These are phyloP conservation scores for Lasioglossum leucozonium DNA, from an alignment of 2,888 invertebrate genomes.

Conservation along the genomic window DNA sequence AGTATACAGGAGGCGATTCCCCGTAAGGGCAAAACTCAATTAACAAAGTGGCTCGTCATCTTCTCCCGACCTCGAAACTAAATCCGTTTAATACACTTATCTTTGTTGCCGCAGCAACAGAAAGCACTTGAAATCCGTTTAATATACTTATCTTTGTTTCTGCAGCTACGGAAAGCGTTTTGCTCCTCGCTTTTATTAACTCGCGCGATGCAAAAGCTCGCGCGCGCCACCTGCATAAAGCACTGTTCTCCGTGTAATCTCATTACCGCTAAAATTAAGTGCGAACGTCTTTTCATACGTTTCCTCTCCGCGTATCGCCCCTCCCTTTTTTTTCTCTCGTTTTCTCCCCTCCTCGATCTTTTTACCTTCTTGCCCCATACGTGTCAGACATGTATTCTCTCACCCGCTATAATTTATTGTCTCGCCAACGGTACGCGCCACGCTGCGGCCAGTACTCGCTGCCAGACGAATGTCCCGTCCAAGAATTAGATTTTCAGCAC, in stretches of 20 bases:
- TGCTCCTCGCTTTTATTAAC: slow-evolving; percentile 81
- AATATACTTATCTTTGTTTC: slow-evolving; percentile 82
- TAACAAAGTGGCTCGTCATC: slow-evolving; percentile 76
- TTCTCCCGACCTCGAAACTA: slow-evolving; percentile 68
- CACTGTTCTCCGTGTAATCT: slow-evolving; percentile 56
- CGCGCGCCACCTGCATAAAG: slow-evolving; percentile 1
- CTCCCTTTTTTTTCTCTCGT: background rate
- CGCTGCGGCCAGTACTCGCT: background rate
- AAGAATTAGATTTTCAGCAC: too few species aligned
- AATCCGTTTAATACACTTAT: slow-evolving; percentile 78
- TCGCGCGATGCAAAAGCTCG: slow-evolving; percentile 71
- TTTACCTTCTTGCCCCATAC: background rate
- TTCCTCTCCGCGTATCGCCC: background rate
- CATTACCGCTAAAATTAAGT: slow-evolving; percentile 58
- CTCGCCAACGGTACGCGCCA: background rate
- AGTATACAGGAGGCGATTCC: slow-evolving; percentile 45
- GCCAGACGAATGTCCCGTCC: background rate
- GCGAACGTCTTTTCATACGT: slow-evolving; percentile 33
- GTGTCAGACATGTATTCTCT: slow-evolving; percentile 10
- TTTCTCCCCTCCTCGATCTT: background rate
- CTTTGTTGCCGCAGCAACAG: slow-evolving; percentile 79
- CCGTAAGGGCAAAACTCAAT: slow-evolving; percentile 70
- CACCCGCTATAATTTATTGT: slow-evolving; percentile 1
- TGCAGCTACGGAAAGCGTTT: slow-evolving; percentile 75
- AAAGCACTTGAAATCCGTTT: slow-evolving; percentile 79